Base-by-base conservation (phyloP, 1,140 invertebrate genomes). In the Ceratosolen solmsi region DNA sequence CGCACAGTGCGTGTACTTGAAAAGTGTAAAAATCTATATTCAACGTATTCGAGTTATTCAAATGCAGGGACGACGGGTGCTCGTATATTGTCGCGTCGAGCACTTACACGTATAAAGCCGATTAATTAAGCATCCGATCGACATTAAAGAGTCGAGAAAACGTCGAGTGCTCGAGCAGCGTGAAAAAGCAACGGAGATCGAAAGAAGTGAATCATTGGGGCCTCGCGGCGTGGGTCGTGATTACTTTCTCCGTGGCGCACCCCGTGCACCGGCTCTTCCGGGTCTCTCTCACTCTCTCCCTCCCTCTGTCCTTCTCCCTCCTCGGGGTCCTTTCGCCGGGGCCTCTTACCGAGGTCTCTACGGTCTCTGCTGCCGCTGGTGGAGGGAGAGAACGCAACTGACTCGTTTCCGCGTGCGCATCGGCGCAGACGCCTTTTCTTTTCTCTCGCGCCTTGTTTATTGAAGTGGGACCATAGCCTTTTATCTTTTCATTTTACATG, bases 191-290 rank as follows among this genome's bases (percentile, higher is more conserved):
- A 22, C 36, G 17, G 30, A 70, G 68, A 25, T 1, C 11, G 38
- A 36, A 33, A 79, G 27, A 49, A 78, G 54, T 65, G 58, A 63
- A 73, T 58, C 41, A 74, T 73, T 70, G 33, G n/a, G 54, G 46
- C 60, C 77, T 56, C 11, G 27, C 51, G 51, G 65, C 75, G 60
- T 60, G 13, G 17, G 71, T 74, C 71, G 74, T 25, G 41, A 75
- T 84, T 82, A 73, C 81, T 82, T 82, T 82, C 80, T 82, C 80
- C 72, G 22, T 17, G 56, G 58, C 60, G 71, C 76, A 41, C 60
- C 41, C 46, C 13, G 60, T 49, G 72, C 86, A 79, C 80, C 56
- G 60, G 49, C 74, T 54, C 84, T 82, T 84, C 79, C 85, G 79
- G 84, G 73, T 85, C 70, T 80, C 83, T n/a, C 73, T 78, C 49